Evolutionary conservation across 2,113 vertebrate genomes (phyloP).

Genomic region (mouse (Mus musculus)): DNA sequence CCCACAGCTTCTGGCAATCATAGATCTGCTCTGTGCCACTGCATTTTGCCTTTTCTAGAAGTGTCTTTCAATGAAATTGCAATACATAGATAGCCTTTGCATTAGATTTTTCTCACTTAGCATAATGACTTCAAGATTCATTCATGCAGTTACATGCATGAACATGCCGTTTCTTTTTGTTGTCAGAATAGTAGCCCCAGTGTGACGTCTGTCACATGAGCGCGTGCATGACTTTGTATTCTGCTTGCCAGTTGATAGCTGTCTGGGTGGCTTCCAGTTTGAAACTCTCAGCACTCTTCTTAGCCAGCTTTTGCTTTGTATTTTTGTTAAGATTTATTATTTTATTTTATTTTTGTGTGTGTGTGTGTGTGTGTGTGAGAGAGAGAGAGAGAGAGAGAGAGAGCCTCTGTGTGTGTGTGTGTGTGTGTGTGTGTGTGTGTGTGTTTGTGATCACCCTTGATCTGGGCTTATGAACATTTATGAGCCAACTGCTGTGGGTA

Average conservation of each 20-base stretch:
- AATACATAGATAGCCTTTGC: neutral
- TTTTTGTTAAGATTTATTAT: neutral
- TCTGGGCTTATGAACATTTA: neutral
- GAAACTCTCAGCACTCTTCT: neutral
- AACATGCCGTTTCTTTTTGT: slow-evolving; percentile 19
- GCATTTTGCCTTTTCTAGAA: slow-evolving; percentile 36
- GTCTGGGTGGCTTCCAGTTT: slow-evolving; percentile 1
- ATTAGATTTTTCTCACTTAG: neutral
- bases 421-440: neutral
- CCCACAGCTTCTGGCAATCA: neutral
- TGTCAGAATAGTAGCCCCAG: neutral
- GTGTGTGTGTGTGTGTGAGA: neutral
- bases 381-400: no score
- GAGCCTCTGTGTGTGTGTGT: neutral
- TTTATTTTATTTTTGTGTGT: neutral
- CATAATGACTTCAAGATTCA: neutral
- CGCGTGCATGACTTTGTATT: fast-evolving
- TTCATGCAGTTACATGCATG: neutral
- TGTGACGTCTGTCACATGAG: neutral
- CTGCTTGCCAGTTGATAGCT: neutral
- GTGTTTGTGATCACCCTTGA: no score
- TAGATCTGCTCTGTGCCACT: slow-evolving; percentile 10
- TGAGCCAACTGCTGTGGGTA: no score
- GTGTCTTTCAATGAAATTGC: neutral
- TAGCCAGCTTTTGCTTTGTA: neutral